Base-by-base conservation (phyloP, 2,113 vertebrate genomes). In the Noturus placidus region DNA sequence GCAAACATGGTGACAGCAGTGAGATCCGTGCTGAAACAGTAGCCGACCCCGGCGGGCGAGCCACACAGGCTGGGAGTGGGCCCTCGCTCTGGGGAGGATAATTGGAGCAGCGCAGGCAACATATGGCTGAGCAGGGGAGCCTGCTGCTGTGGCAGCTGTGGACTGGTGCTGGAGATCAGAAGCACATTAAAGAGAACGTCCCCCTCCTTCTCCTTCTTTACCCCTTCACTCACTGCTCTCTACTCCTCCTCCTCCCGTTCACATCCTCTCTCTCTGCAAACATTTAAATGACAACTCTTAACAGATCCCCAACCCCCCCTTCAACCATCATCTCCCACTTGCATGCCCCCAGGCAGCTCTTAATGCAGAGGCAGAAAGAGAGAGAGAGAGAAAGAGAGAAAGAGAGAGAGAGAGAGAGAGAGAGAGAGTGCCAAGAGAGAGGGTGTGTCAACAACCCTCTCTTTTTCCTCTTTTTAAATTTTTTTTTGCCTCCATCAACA, bases 121-220 rank as follows among this genome's bases (percentile, higher is more conserved):
- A 97, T 97, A 97, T 97, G 97, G 97, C 93, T 92, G 86, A 93
- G 96, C 97, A 95, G 96, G 96, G 93, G 90, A 95, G 95, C 96
- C 97, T 97, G 96, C 97, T 98, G 97, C 93, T 94, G 95, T 95
- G 95, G 95, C 97, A 97, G 96, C 97, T 97, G 96, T 94, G 97
- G 94, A 93, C 95, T 97, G 96, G 96, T 96, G 96, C 93, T 88
- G 91, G 91, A 92, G 94, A 96, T 96, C 95, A 95, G 91, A 94
- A 91, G 93, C 91, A 90, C 91, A 95, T 96, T 94, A 95, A 95
- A 94, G 91, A 91, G 91, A 91, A 89, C 92, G 91, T 89, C 82
- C 88, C 92, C 82, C 83, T 86, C 92, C 92, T 91, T 88, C 88
- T 91, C 91, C 90, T 56, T 90, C 87, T 89, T 86, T 90, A 91